Conservation (phyloP, 2,888 invertebrate genomes). For the Xiphydria camelus region DNA sequence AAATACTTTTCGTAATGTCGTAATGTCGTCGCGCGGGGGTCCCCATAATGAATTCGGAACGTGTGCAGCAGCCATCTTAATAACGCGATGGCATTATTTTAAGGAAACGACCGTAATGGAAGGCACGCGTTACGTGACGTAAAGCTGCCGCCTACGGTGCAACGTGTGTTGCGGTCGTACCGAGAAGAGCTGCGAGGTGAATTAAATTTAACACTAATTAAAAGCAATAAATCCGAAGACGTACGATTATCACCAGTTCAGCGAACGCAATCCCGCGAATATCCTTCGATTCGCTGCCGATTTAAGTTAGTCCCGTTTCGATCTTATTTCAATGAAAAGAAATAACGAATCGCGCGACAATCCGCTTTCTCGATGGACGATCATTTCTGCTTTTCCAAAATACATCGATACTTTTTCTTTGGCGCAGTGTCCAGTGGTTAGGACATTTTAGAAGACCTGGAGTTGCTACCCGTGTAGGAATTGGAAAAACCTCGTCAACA, state of each 20-base stretch:
- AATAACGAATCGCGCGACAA: no score
- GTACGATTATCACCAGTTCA: conserved; percentile 32
- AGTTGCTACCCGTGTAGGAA: no score
- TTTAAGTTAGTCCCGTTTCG: conserved; percentile 41
- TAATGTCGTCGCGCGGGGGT: background rate
- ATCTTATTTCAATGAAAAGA: conserved; percentile 33
- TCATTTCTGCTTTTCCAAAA: no score
- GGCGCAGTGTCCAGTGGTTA: no score
- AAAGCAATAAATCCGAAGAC: conserved; percentile 45
- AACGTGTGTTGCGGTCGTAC: no score
- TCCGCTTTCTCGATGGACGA: no score
- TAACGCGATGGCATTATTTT: conserved; percentile 35
- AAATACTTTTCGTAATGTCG: no score
- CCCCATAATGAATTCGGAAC: background rate
- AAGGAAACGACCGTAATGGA: conserved; percentile 39
- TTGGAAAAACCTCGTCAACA: no score
- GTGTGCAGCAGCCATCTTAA: conserved; percentile 20
- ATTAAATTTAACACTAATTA: conserved; percentile 48
- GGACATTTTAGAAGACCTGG: no score
- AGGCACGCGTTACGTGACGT: conserved; percentile 40
- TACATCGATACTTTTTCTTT: no score
- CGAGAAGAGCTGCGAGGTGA: conserved; percentile 9
- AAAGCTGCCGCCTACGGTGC: conserved; percentile 43
- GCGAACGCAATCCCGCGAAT: no score
- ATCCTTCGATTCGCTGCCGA: no score